phyloP scores from a whole-genome alignment of 1,140 invertebrate genomes.

The Diploscapter pachys region DNA sequence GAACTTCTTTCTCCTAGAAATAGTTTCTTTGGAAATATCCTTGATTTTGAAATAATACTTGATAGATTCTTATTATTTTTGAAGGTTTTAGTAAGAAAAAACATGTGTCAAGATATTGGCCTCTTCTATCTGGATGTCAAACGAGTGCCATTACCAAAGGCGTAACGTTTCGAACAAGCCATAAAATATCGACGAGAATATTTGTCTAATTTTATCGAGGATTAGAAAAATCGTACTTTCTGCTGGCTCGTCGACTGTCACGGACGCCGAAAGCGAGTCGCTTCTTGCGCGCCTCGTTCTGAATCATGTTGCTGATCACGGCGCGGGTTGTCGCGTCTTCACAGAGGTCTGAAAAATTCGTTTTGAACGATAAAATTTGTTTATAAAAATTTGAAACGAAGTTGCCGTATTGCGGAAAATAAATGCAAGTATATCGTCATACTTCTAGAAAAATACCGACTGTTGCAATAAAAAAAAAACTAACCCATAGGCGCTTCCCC shows the following conservation, averaged over 20 bases:
- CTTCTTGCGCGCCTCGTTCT: constrained; percentile 49
- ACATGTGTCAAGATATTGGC: too few relatives aligned
- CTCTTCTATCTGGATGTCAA: too few relatives aligned
- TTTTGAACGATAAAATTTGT: neutral
- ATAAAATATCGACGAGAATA: too few relatives aligned
- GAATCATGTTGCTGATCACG: constrained; percentile 48
- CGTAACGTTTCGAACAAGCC: too few relatives aligned
- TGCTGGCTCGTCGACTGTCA: constrained; percentile 50
- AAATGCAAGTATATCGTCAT: too few relatives aligned
- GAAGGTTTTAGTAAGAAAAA: too few relatives aligned
- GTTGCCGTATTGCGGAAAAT: too few relatives aligned
- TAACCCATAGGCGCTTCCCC: constrained; percentile 91
- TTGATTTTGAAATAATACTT: neutral
- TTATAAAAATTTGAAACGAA: too few relatives aligned
- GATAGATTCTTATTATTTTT: too few relatives aligned
- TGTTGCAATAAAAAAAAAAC: constrained; percentile 5
- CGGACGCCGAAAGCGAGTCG: constrained; percentile 52
- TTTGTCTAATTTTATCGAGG: neutral
- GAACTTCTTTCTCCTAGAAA: constrained; percentile 57
- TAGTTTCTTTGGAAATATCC: too few relatives aligned
- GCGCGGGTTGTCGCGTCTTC: constrained; percentile 47
- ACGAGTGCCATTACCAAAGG: too few relatives aligned
- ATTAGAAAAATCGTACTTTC: constrained; percentile 43
- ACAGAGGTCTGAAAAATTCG: constrained; percentile 44
- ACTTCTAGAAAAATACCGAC: too few relatives aligned